Evolutionary conservation across 2,797 vertebrate genomes (phyloP), one percentile per base, ranked within the genome.

Genomic region (Melanogrammus aeglefinus): DNA sequence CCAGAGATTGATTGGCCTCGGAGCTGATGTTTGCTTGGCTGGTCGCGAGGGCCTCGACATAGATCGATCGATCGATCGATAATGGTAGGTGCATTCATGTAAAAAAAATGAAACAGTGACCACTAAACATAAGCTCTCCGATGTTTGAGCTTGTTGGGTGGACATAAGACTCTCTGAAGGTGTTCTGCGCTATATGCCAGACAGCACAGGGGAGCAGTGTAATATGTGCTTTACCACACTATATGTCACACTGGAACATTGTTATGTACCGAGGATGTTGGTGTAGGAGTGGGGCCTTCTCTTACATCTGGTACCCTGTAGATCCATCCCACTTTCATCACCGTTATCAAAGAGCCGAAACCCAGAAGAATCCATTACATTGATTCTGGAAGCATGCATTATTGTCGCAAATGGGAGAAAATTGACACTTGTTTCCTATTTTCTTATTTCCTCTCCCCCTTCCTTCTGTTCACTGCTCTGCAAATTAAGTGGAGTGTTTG

Each of bases 401-500:
- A 84, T 85, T 79, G 84, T 88, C 85, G 82, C 76, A 86, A 87
- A 84, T 81, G 81, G 88, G 84, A 76, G 82, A 82, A 86, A 90
- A 91, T 91, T 88, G 82, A 89, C 87, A 90, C 88, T 91, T 91
- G 86, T 90, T 90, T 90, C 89, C 87, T 87, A 87, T 89, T 93
- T 91, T 87, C 84, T 86, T 87, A 82, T 81, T 79, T 75, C 36
- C 75, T 18, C 10, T 16, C 29, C 81, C 81, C 86, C 66, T 69
- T 69, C 66, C 83, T 83, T 83, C 86, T 81, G 82, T 87, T 87
- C 78, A 33, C 88, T 86, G 86, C 90, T 93, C 92, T 93, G 90
- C 90, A 93, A 93, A 92, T 93, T 91, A 92, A 91, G 88, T 90
- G 87, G 87, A 88, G 91, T 91, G 88, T 92, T 90, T 91, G 91